Base-by-base conservation (phyloP, 2,797 vertebrate species). In the Malurus splendens region DNA sequence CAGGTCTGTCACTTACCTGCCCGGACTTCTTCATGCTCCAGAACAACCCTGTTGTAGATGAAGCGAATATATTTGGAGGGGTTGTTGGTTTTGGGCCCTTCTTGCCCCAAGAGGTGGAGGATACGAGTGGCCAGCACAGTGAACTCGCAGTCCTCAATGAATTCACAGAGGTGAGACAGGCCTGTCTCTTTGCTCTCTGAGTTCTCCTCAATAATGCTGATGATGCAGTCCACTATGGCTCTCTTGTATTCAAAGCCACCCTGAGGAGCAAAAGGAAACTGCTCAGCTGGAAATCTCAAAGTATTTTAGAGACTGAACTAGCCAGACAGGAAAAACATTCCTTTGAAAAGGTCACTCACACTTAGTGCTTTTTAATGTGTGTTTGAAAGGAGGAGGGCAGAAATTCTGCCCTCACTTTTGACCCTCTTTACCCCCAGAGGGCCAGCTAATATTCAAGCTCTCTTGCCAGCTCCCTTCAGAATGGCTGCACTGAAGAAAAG, bases 21-120 rank as follows among this genome's bases (percentile, higher is more conserved):
- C 18, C 98, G 96, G 64, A 98, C 98, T 89, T 98, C 98, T 65
- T 98, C 98, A 5, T 98, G 97, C 67, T 98, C 98, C 93, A 98
- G 59, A n/a, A 98, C 97, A 42, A 98, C 97, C 8, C 98, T 95
- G 90, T 98, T 98, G 70, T 98, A 98, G 94, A 98, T 98, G 89
- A 98, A 98, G 54, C 97, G 98, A 71, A 98, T 98, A 25, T 98
- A 98, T 92, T 98, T 98, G 66, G 97, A 98, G 30, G 98, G 98
- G 57, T 96, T 97, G 91, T 96, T 97, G 73, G 98, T 98, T 89
- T 96, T 97, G 75, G 98, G 97, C 7, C 98, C 98, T 92, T 98
- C 98, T 57, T 98, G 97, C 57, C 98, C 98, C 77, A 98, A 16
- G 18, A 98, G 95, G 51, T 98, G 98, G 70, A 98, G 96, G 86